Evolutionary conservation across 1,140 invertebrate genomes (phyloP), one percentile per base, ranked within the genome.

Genomic region (Bacillus rossius): DNA sequence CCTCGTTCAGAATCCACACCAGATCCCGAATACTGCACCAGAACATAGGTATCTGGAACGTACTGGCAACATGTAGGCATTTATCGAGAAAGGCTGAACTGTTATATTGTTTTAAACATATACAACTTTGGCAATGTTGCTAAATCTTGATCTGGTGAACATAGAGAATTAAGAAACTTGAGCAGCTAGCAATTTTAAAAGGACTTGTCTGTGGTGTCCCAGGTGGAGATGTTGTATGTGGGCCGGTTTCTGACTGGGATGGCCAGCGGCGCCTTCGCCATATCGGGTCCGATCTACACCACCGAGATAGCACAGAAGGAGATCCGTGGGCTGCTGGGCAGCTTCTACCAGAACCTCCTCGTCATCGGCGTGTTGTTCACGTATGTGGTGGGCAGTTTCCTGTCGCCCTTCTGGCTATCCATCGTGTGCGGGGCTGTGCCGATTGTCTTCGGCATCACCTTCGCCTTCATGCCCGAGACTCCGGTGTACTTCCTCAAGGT

Each of bases 391-490:
- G 88, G 86, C 2, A 17, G 64, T 70, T 2, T 78, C 49, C 76
- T 84, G 0, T 74, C 76, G 10, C 92, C 85, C 83, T 75, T 75
- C 14, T 73, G 73, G 0, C 71, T 96, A 22, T 86, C 87, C 3
- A 69, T 86, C 1, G 67, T 85, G 17, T 87, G 87, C 55, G 79
- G 82, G 0, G 56, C 84, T 0, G 69, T 92, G 23, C 85, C 89
- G 14, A 65, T 87, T 0, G 41, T 88, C 0, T 83, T 90, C 25
- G 69, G 87, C 0, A 51, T 80, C 0, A 76, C 79, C 0, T 87
- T 92, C 70, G 69, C 84, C 22, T 85, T 81, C 65, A 81, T 94
- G 73, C 92, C 92, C 0, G 93, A 95, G 71, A 91, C 91, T n/a
- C 92, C 92, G 0, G 77, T 82, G 4, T 91, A 84, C 42, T 26